These are phyloP conservation scores for Sebastes minor DNA, from an alignment of 2,797 vertebrate genomes.

Conservation along the genomic window DNA sequence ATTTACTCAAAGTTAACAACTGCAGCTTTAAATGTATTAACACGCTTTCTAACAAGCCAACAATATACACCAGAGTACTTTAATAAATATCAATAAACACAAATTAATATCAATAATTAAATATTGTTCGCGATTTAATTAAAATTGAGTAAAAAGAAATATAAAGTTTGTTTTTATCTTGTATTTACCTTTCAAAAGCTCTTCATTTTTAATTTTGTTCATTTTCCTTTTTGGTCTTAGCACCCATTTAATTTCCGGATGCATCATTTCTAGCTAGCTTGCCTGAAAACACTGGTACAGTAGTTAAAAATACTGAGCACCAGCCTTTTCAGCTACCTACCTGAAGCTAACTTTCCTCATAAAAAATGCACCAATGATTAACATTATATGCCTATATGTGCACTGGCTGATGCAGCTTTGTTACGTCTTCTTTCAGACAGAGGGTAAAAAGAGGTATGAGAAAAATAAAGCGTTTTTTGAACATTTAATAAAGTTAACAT, in stretches of 20 bases:
- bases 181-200: neutral
- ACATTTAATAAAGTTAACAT: no score
- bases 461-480: no score
- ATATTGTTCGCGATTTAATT: neutral
- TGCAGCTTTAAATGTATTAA: neutral
- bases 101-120: neutral
- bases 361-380: neutral
- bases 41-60: neutral
- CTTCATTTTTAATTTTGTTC: neutral
- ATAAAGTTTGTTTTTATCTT: neutral
- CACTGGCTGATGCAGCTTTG: neutral
- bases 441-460: no score
- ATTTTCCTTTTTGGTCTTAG: neutral
- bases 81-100: neutral
- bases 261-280: neutral
- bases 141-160: neutral
- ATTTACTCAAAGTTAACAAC: no score
- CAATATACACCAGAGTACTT: neutral
- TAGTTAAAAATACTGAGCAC: neutral
- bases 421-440: neutral
- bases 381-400: neutral
- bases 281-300: neutral
- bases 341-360: neutral
- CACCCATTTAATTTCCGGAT: neutral
- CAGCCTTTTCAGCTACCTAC: neutral